Conservation (phyloP, 2,113 vertebrate genomes). For the Gracilinanus agilis region DNA sequence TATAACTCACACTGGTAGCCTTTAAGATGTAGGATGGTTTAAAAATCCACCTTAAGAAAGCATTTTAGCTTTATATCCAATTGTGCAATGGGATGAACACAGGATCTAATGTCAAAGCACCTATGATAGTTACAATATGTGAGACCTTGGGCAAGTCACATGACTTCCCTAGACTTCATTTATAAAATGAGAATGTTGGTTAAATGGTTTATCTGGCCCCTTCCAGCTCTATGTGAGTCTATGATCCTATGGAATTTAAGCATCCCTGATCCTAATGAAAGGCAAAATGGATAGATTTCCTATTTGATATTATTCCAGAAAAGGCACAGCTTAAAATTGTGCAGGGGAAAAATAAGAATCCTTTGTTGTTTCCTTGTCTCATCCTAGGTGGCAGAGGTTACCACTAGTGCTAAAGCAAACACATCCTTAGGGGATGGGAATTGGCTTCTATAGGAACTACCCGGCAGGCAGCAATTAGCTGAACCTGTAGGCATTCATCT, state of each 20-base stretch:
- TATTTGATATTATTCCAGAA: constrained; percentile 59
- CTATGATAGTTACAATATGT: background rate
- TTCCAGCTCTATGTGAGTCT: constrained; percentile 7
- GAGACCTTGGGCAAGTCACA: background rate
- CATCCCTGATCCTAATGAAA: constrained; percentile 44
- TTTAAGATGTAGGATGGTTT: constrained; percentile 58
- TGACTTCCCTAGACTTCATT: background rate
- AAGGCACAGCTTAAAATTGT: constrained; percentile 65
- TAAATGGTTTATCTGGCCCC: background rate
- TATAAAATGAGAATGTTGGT: background rate
- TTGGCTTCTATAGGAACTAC: background rate
- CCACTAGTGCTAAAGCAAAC: background rate
- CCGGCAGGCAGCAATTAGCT: background rate
- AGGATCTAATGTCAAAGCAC: background rate
- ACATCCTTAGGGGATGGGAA: background rate
- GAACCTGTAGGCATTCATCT: background rate
- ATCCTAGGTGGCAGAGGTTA: background rate
- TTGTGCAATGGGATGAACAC: background rate
- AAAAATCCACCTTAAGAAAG: constrained; percentile 65
- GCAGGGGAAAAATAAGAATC: constrained; percentile 38
- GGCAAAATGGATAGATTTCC: constrained; percentile 63
- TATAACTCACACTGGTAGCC: constrained; percentile 48
- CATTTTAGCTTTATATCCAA: constrained; percentile 56
- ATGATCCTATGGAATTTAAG: constrained; percentile 53
- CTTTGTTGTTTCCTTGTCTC: background rate